Base-by-base conservation (phyloP, 1,140 invertebrate species). In the Bombus consobrinus region DNA sequence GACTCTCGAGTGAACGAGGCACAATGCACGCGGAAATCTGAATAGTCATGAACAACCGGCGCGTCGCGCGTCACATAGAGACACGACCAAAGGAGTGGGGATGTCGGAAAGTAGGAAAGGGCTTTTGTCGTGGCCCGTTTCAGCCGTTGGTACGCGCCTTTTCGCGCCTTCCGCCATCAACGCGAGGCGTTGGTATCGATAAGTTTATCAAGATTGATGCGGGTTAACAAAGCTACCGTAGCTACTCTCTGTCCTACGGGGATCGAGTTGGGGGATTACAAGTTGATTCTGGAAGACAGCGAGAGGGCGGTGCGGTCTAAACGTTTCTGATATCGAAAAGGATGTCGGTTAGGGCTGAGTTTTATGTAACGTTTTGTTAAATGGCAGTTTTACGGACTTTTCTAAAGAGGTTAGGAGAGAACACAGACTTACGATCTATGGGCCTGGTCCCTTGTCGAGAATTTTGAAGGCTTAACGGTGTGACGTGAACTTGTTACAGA, bases 41-140 rank as follows among this genome's bases (percentile, higher is more conserved):
- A 85, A 85, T 85, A 85, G 77, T 78, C 81, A 83, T 77, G 81
- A 83, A 57, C 72, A 41, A 28, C 41, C 15, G 28, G 22, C 69
- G 22, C 69, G 37, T n/a, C 32, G 32, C 53, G 34, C 22, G 47
- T 34, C 12, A 37, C 18, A 59, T n/a, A 59, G 25, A 47, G 12
- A 5, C 22, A 22, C 82, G 53, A 59, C 53, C 62, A 75, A 66
- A 79, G 34, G 32, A 32, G 34, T 59, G 41, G 34, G 18, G 28
- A 18, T n/a, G 25, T 39, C 5, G 37, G 74, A n/a, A 41, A 77
- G 18, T 34, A 34, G 64, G 64, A 66, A 34, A 62, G 12, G 1
- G 25, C 25, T 39, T 72, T 72, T 43, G 39, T 72, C 69, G 39
- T 25, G 28, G 69, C 28, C 12, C 69, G 39, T 41, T 72, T 41